A percentile compares a stretch with the other conserved stretches of the same genome.
phyloP scores from a whole-genome alignment of 2,797 vertebrate genomes.

The Syngnathus acus region DNA sequence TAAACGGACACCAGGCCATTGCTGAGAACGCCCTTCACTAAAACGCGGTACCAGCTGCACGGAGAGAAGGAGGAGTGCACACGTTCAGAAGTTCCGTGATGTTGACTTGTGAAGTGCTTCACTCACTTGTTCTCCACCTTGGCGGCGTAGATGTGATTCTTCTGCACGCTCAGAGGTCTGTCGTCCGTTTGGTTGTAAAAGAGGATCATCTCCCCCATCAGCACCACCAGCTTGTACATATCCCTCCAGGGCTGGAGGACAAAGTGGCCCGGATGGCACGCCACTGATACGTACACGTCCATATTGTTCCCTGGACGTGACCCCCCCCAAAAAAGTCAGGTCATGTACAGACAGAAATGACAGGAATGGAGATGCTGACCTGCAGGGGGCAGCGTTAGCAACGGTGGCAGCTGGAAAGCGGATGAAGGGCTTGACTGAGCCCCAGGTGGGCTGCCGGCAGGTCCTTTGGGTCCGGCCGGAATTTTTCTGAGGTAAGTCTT shows the following conservation, averaged over 20 bases:
- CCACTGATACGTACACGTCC: conserved; percentile 89
- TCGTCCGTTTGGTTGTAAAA: conserved; percentile 85
- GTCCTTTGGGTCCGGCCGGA: conserved; percentile 34
- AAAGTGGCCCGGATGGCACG: conserved; percentile 96
- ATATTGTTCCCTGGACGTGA: conserved; percentile 75
- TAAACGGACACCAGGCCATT: conserved; percentile 87
- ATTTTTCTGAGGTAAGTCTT: conserved; percentile 42
- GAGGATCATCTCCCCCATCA: conserved; percentile 96
- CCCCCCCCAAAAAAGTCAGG: background rate
- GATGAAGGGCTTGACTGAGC: conserved; percentile 33
- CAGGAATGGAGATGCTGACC: conserved; percentile 27
- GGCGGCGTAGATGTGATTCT: conserved; percentile 88
- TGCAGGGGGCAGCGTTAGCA: conserved; percentile 72
- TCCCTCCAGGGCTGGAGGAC: conserved; percentile 94
- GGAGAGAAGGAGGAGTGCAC: background rate
- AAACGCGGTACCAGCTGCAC: conserved; percentile 83
- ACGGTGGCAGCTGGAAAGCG: conserved; percentile 68
- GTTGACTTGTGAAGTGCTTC: background rate
- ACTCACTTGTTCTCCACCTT: conserved; percentile 91
- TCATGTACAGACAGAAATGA: background rate
- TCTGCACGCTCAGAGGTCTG: conserved; percentile 70
- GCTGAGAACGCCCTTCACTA: conserved; percentile 84
- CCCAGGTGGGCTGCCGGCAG: conserved; percentile 19
- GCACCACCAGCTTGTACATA: conserved; percentile 85
- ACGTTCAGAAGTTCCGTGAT: background rate